Percentiles rank a stretch among this genome's conserved stretches.
phyloP scores from a whole-genome alignment of 2,888 invertebrate species.

The Ptychoptera contaminata region DNA sequence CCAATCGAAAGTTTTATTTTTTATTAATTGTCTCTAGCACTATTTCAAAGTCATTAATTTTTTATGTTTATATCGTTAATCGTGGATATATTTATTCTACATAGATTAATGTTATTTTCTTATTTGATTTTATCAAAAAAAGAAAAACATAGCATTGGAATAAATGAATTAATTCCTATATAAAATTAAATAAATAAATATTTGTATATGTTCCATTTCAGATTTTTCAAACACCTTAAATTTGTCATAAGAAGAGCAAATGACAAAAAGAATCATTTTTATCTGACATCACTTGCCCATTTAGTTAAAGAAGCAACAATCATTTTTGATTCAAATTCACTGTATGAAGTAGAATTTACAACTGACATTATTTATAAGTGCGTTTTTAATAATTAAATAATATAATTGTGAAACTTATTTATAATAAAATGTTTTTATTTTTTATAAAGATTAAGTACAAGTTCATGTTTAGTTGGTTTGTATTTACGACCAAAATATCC shows the following conservation, averaged over 20 bases:
- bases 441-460: constrained; percentile 21
- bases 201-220: constrained; percentile 12
- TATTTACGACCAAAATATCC: constrained; percentile 5
- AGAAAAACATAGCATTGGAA: too few species aligned
- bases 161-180: too few species aligned
- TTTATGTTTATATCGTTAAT: background rate
- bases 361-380: constrained; percentile 26
- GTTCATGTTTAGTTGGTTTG: constrained; percentile 23
- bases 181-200: too few species aligned
- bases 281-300: constrained; percentile 23
- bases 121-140: too few species aligned
- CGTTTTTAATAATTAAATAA: constrained; percentile 9
- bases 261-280: constrained; percentile 27
- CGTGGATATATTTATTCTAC: too few species aligned
- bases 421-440: background rate
- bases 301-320: constrained; percentile 25
- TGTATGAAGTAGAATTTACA: constrained; percentile 27
- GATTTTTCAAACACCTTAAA: constrained; percentile 28
- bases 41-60: constrained; percentile 1
- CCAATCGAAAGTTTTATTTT: background rate
- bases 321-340: constrained; percentile 25
- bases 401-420: background rate
- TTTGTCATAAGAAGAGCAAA: constrained; percentile 24
- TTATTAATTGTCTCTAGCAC: background rate
- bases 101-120: too few species aligned